Percentiles rank a stretch among this genome's conserved stretches.
phyloP scores from a whole-genome alignment of 92 coral and sea anemone species.

The Zoanthus solanderi region DNA sequence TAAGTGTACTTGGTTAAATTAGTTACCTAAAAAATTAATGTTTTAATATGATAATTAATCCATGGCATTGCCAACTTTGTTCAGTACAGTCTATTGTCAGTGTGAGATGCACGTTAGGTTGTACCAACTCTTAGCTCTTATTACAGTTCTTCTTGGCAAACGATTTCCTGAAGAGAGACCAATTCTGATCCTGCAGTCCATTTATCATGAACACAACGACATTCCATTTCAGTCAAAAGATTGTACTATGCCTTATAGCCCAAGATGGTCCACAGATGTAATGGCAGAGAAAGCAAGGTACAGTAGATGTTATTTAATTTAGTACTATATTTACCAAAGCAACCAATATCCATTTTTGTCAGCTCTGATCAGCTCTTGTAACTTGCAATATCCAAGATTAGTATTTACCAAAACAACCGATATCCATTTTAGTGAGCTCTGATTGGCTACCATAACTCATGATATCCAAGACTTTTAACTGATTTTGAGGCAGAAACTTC shows the following conservation, averaged over 20 bases:
- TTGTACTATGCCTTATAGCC: constrained; percentile 85
- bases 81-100: background rate
- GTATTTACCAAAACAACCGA: no score
- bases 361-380: no score
- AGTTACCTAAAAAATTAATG: no score
- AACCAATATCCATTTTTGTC: no score
- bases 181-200: constrained; percentile 79
- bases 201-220: constrained; percentile 80
- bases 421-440: no score
- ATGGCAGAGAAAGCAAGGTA: constrained; percentile 96
- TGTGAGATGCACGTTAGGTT: background rate
- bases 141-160: constrained; percentile 72
- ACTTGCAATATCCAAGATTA: no score
- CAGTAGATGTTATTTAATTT: background rate
- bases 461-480: no score
- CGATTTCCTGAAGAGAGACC: constrained; percentile 95
- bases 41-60: no score
- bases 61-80: no score
- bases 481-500: no score
- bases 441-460: no score
- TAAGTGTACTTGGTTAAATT: no score
- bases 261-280: constrained; percentile 81
- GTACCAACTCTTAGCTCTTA: background rate
- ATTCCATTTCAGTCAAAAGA: constrained; percentile 74
- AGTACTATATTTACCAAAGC: background rate